These are phyloP conservation scores for Ostrea edulis DNA, from an alignment of 1,140 invertebrate genomes.

Conservation along the genomic window DNA sequence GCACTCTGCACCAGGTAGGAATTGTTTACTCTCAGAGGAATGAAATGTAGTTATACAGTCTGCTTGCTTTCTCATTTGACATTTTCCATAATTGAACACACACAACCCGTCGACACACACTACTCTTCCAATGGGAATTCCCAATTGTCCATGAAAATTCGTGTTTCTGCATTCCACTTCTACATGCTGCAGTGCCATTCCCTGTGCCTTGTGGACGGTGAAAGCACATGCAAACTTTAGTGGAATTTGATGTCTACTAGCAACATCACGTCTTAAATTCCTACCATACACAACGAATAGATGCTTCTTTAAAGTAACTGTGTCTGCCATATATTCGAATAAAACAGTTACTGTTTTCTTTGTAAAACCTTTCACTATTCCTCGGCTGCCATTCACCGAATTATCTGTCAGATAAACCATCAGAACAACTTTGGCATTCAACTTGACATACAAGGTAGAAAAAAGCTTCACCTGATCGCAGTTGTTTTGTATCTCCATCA, in stretches of 20 bases:
- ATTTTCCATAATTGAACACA: conserved; percentile 28
- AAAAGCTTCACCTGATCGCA: not conserved
- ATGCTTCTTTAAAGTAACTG: too few relatives aligned
- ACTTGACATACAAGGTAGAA: conserved; percentile 14
- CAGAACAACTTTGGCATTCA: conserved; percentile 38
- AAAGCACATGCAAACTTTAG: conserved; percentile 47
- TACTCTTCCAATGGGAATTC: conserved; percentile 47
- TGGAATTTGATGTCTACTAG: conserved; percentile 20
- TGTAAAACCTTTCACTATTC: conserved; percentile 38
- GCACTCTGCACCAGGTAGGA: not conserved
- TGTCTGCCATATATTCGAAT: too few relatives aligned
- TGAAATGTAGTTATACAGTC: not conserved
- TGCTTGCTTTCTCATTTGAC: not conserved
- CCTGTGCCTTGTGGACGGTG: conserved; percentile 53
- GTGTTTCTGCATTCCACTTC: conserved; percentile 48
- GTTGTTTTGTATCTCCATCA: not conserved
- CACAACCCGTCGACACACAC: conserved; percentile 17
- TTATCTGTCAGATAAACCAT: conserved; percentile 23
- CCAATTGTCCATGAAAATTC: conserved; percentile 51
- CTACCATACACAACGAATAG: too few relatives aligned
- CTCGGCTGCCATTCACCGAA: conserved; percentile 50
- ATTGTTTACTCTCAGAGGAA: not conserved
- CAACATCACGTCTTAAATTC: conserved; percentile 24
- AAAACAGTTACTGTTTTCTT: too few relatives aligned
- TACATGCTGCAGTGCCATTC: conserved; percentile 50